Base-by-base conservation (phyloP, 2,797 vertebrate genomes). In the Gymnothorax javanicus region DNA sequence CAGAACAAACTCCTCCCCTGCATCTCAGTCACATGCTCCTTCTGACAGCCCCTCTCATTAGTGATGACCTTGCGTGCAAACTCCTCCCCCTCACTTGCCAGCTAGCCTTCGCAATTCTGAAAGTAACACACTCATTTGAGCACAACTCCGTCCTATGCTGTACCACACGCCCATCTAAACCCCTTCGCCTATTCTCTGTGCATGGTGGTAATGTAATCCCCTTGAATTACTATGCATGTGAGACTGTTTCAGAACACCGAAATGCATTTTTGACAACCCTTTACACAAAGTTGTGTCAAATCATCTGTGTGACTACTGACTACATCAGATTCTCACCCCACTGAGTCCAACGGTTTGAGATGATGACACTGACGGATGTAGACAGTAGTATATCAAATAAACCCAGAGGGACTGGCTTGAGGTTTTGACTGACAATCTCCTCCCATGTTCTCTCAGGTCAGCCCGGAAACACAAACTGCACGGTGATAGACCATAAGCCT, bases 391-490 rank as follows among this genome's bases (percentile, higher is more conserved):
- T 73, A 27, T 73, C 9, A 27, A 43, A 33, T 11, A 73, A 73
- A 43, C 69, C 25, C 25, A 73, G 9, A 43, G 33, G 69, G 7
- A 73, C 25, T 33, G 3, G 13, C 25, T 2, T 79, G 50, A 79
- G 43, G 3, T 27, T 59, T 17, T 87, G 20, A 75, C 67, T 81
- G 23, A 88, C 69, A 73, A 13, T 89, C 11, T 88, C 77, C 17
- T 4, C 83, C 77, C 5, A 7, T 90, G 85, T 91, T 69, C 93
- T 88, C 89, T 17, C 88, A 96, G 96, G 88, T 87, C 92, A 81
- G 86, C 90, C 92, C 15, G 90, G 91, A 54, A 89, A 86, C 86
- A 85, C 84, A 43, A 86, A 88, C 9, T 96, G 96, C 90, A 93
- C 89, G 0, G 13, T 92, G 84, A 88, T 87, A 90, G 89, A 91